These are phyloP conservation scores for Procavia capensis DNA, from an alignment of 2,113 vertebrate species.

Conservation along the genomic window DNA sequence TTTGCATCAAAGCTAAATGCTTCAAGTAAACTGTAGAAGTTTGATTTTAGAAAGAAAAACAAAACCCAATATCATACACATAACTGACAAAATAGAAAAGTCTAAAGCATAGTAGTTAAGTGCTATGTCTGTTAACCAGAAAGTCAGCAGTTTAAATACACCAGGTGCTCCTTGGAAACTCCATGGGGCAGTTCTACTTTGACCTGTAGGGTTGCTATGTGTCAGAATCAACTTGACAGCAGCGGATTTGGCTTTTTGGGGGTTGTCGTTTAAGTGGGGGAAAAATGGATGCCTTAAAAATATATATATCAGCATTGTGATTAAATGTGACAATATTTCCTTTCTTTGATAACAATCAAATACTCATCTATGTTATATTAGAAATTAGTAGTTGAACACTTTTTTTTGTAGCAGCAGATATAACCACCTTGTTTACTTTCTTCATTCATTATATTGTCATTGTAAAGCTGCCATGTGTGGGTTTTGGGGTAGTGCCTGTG, in stretches of 20 bases:
- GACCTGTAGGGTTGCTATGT: no score
- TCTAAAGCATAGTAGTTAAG: no score
- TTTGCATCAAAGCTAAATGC: not conserved
- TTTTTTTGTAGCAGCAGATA: not conserved
- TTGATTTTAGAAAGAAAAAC: not conserved
- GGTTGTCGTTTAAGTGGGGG: no score
- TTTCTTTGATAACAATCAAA: conserved; percentile 3
- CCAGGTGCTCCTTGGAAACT: no score
- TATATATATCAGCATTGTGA: not conserved
- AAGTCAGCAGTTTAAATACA: no score
- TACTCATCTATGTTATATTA: not conserved
- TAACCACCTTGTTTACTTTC: not conserved
- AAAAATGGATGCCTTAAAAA: not conserved
- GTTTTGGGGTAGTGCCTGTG: fast-evolving
- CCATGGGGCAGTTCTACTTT: no score
- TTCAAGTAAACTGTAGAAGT: not conserved
- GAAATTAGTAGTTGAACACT: not conserved
- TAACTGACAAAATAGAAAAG: conserved; percentile 15
- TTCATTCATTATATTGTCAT: not conserved
- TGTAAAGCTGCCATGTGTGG: not conserved
- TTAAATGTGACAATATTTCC: not conserved
- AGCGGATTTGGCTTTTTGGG: no score
- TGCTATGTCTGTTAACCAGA: no score
- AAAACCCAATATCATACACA: not conserved
- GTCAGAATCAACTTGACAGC: no score